Evolutionary conservation across 2,888 invertebrate genomes (phyloP).

Genomic region (Machimus rusticus): DNA sequence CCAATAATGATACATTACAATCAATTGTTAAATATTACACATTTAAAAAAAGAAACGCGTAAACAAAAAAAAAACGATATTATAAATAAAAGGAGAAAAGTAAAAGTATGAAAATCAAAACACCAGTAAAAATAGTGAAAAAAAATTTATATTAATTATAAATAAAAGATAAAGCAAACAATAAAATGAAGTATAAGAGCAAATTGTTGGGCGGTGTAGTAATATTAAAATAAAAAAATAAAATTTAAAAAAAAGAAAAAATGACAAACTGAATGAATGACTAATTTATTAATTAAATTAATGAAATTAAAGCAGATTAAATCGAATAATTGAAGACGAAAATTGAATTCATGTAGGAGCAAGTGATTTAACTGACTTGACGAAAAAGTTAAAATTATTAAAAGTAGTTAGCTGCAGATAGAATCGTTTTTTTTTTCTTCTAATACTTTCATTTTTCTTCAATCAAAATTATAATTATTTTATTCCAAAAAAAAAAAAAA

Average conservation of each 20-base stretch:
- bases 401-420: not conserved
- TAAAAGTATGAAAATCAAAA: conserved; percentile 30
- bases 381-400: not conserved
- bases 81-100: not conserved
- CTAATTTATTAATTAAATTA: conserved; percentile 5
- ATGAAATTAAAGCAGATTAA: not conserved
- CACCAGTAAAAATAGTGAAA: conserved; percentile 35
- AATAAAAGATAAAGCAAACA: not conserved
- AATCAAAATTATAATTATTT: not conserved
- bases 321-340: not conserved
- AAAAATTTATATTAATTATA: conserved; percentile 11
- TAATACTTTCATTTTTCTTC: not conserved
- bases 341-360: too few species aligned
- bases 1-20: not conserved
- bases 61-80: not conserved
- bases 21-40: not conserved
- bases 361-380: not conserved
- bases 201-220: conserved; percentile 10
- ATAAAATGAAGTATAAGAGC: not conserved
- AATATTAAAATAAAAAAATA: not conserved
- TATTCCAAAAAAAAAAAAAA: too few species aligned
- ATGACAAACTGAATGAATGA: not conserved
- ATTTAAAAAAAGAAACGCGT: not conserved
- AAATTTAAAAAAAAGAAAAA: not conserved
- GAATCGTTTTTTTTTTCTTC: not conserved